Conservation (phyloP, 2,797 vertebrate genomes). For the Cynopterus sphinx region DNA sequence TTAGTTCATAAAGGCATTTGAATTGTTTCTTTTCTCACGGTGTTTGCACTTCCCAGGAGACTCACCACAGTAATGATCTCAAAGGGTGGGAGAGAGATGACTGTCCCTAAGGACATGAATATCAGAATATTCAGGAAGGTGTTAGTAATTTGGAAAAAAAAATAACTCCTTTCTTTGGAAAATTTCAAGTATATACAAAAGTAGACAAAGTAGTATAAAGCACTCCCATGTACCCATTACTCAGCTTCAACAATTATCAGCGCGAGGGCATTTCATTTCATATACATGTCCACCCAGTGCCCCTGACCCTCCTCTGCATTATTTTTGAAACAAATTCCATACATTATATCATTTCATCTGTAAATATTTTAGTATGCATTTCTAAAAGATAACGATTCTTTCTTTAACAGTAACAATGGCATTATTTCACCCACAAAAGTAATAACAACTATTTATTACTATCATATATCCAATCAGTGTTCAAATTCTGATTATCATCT, state of each 20-base stretch:
- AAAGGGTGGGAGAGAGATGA: background rate
- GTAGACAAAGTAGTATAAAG: background rate
- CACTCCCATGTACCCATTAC: background rate
- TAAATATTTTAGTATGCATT: constrained; percentile 22
- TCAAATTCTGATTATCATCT: background rate
- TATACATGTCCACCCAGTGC: background rate
- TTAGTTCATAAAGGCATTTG: background rate
- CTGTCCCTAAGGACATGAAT: background rate
- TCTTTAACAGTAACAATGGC: background rate
- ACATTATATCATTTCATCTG: background rate
- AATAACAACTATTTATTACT: background rate
- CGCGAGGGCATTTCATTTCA: background rate
- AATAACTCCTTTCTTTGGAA: background rate
- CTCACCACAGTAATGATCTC: background rate
- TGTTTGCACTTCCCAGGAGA: background rate
- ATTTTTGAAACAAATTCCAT: background rate
- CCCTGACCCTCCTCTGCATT: background rate
- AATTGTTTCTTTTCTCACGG: background rate
- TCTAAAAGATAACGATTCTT: background rate
- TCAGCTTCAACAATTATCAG: background rate
- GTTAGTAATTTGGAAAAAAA: background rate
- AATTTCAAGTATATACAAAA: background rate
- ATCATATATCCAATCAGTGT: background rate
- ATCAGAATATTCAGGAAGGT: background rate
- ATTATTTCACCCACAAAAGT: background rate